Evolutionary conservation across 1,140 invertebrate species (phyloP).

Genomic region (Drosophila athabasca): DNA sequence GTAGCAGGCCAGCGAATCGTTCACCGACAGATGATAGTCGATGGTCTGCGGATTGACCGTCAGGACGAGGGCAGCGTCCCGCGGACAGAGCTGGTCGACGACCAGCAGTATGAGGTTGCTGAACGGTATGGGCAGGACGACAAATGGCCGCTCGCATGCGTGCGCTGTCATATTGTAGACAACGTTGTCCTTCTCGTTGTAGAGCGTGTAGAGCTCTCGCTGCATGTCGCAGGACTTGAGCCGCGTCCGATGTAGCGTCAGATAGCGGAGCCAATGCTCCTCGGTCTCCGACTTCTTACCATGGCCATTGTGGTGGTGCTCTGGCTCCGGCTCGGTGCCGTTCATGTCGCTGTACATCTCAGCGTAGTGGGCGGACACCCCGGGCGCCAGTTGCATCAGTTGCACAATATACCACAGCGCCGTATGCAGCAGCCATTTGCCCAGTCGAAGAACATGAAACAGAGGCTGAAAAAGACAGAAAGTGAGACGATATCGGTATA

Average conservation of each 20-base stretch:
- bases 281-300: constrained; percentile 51
- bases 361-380: constrained; percentile 83
- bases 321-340: constrained; percentile 56
- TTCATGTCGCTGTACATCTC: constrained; percentile 74
- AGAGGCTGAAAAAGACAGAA: constrained; percentile 77
- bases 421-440: constrained; percentile 84
- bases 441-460: constrained; percentile 77
- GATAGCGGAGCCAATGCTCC: constrained; percentile 63
- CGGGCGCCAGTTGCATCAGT: constrained; percentile 69
- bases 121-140: constrained; percentile 91
- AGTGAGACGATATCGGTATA: neutral
- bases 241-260: constrained; percentile 89
- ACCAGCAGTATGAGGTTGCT: constrained; percentile 94
- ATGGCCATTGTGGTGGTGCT: constrained; percentile 44
- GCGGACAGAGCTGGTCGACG: constrained; percentile 88
- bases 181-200: constrained; percentile 78
- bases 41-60: constrained; percentile 87
- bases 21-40: constrained; percentile 84
- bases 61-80: constrained; percentile 76
- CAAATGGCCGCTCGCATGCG: constrained; percentile 88
- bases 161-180: constrained; percentile 80
- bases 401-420: constrained; percentile 84
- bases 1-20: constrained; percentile 87
- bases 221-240: constrained; percentile 79
- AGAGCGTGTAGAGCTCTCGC: constrained; percentile 83